phyloP scores from a whole-genome alignment of 2,888 invertebrate species.

The Chrysomela aeneicollis region DNA sequence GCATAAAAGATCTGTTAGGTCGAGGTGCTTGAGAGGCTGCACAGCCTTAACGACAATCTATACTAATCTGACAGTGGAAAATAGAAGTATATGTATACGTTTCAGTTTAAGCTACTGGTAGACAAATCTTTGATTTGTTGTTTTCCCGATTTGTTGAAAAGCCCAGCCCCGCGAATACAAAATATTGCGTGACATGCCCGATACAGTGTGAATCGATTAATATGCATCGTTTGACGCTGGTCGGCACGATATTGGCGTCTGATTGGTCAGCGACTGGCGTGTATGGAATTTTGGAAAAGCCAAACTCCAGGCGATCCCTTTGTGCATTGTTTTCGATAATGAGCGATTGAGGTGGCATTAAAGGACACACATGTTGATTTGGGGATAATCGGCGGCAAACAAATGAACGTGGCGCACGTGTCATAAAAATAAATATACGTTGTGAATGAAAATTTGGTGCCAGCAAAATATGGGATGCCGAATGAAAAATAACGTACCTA shows the following conservation, averaged over 20 bases:
- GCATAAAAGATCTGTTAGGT: too few species aligned
- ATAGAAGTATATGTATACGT: too few species aligned
- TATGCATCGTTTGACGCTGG: slow-evolving; percentile 40
- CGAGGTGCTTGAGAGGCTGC: too few species aligned
- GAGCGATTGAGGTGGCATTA: slow-evolving; percentile 51
- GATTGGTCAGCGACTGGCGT: slow-evolving; percentile 33
- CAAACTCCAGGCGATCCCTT: slow-evolving; percentile 28
- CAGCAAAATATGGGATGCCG: neutral
- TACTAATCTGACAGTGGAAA: too few species aligned
- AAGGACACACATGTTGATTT: slow-evolving; percentile 55
- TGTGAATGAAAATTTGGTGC: neutral
- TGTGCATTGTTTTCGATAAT: slow-evolving; percentile 49
- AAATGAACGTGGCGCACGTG: neutral
- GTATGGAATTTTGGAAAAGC: slow-evolving; percentile 35
- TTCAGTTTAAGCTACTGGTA: too few species aligned
- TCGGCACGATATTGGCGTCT: slow-evolving; percentile 30
- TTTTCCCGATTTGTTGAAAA: too few species aligned
- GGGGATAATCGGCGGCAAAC: slow-evolving; percentile 42
- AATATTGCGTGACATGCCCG: slow-evolving; percentile 42
- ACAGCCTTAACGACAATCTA: too few species aligned
- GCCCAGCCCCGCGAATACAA: slow-evolving; percentile 39
- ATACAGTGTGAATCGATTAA: slow-evolving; percentile 46
- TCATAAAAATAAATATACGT: neutral
- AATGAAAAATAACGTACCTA: too few species aligned
- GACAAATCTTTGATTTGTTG: too few species aligned